Evolutionary conservation across 2,797 vertebrate genomes (phyloP).

Genomic region (Sebastes paucispinis): DNA sequence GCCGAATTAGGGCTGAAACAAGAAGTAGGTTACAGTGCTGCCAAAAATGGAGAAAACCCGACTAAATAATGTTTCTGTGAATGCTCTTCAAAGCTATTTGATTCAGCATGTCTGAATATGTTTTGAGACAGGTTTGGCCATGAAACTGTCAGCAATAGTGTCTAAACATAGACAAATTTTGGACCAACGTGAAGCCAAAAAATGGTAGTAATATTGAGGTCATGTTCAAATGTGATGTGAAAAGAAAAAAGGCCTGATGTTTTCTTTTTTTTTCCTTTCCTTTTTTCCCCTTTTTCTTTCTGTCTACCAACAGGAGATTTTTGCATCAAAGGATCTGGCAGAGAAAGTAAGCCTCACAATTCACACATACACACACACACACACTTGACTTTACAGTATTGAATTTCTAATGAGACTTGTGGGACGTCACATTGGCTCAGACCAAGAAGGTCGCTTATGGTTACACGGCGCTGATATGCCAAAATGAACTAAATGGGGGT

Average conservation of each 20-base stretch:
- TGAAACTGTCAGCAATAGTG: not conserved
- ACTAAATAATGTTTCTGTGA: constrained; percentile 9
- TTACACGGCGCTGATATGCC: too few species aligned
- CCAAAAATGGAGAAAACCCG: not conserved
- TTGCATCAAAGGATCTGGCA: constrained; percentile 74
- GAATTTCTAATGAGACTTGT: constrained; percentile 24
- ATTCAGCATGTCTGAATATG: not conserved
- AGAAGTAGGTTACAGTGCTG: not conserved
- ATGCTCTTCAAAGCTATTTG: constrained; percentile 6
- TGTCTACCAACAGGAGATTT: constrained; percentile 66
- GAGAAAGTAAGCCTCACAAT: constrained; percentile 76
- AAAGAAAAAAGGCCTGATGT: not conserved
- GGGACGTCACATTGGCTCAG: not conserved
- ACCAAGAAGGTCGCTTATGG: not conserved
- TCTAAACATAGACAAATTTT: constrained; percentile 12
- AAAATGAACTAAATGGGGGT: too few species aligned
- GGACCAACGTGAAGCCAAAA: not conserved
- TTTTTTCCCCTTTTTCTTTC: not conserved
- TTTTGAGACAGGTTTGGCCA: constrained; percentile 1
- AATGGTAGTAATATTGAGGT: not conserved
- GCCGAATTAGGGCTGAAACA: not conserved
- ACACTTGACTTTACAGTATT: constrained; percentile 1
- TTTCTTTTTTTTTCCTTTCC: not conserved
- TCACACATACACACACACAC: not conserved
- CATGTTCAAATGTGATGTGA: not conserved